Evolutionary conservation across 1,140 invertebrate species (phyloP).

Genomic region (Polypedilum pembai): DNA sequence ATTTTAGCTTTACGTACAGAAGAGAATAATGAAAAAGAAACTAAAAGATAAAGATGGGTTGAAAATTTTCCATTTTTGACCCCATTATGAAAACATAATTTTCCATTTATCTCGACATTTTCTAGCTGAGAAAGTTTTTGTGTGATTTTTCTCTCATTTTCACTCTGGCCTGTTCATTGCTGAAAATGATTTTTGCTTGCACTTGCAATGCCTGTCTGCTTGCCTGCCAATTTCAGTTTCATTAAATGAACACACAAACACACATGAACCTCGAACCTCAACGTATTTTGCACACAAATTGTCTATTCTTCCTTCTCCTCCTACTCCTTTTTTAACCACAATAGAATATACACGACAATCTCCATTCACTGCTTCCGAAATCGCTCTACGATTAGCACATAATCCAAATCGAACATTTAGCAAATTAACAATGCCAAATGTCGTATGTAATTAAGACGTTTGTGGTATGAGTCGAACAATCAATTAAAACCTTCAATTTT

Average conservation of each 20-base stretch:
- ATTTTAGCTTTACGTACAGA: background rate
- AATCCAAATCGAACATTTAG: background rate
- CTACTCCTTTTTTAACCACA: no score
- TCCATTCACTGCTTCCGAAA: background rate
- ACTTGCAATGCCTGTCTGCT: background rate
- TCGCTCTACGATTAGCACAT: constrained; percentile 3
- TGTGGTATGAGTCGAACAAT: background rate
- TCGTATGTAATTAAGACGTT: background rate
- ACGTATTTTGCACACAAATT: background rate
- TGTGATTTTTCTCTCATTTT: background rate
- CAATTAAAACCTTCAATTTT: background rate
- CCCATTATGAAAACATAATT: constrained; percentile 18
- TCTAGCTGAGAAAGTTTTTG: constrained; percentile 5
- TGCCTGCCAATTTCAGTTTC: constrained; percentile 16
- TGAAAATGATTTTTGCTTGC: constrained; percentile 3
- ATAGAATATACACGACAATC: background rate
- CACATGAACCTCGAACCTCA: background rate
- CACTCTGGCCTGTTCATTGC: no score
- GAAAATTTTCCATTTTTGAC: background rate
- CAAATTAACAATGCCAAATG: constrained; percentile 13
- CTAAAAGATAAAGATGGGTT: background rate
- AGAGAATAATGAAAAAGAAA: background rate
- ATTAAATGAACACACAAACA: background rate
- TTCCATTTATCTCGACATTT: constrained; percentile 17
- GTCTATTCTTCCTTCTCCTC: background rate